A percentile compares a stretch with the other conserved stretches of the same genome.
Evolutionary conservation across 2,113 vertebrate genomes (phyloP).

Genomic region (Nerophis lumbriciformis): DNA sequence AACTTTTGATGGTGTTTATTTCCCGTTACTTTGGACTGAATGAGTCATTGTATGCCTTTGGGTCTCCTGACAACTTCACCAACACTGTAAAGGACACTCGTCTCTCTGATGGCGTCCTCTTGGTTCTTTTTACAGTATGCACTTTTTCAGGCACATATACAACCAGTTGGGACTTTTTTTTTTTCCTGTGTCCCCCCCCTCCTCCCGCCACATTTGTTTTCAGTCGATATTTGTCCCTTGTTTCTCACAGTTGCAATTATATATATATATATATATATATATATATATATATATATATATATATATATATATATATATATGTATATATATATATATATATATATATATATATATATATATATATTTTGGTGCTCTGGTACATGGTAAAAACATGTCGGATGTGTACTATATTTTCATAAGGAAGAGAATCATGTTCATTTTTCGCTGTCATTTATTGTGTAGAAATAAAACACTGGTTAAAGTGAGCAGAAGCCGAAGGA

Average conservation of each 20-base stretch:
- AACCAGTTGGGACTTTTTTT: constrained; percentile 56
- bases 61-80: constrained; percentile 52
- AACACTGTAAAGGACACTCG: constrained; percentile 66
- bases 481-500: constrained; percentile 37
- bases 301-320: no score
- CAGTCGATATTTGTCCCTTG: constrained; percentile 37
- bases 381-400: constrained; percentile 64
- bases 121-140: constrained; percentile 61
- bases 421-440: constrained; percentile 72
- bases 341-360: no score
- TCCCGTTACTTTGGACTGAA: constrained; percentile 29
- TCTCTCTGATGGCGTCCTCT: constrained; percentile 52
- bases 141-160: constrained; percentile 71
- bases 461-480: constrained; percentile 78
- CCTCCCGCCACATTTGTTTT: constrained; percentile 32
- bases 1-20: constrained; percentile 26
- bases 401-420: constrained; percentile 72
- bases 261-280: constrained; percentile 25
- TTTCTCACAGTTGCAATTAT: constrained; percentile 64
- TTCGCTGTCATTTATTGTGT: constrained; percentile 74
- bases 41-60: constrained; percentile 39
- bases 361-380: constrained; percentile 66
- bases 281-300: constrained; percentile 45
- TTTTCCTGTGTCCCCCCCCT: constrained; percentile 9
- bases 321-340: constrained; percentile 44